phyloP scores from a whole-genome alignment of 2,113 vertebrate species.

The Cephalophus harveyi region DNA sequence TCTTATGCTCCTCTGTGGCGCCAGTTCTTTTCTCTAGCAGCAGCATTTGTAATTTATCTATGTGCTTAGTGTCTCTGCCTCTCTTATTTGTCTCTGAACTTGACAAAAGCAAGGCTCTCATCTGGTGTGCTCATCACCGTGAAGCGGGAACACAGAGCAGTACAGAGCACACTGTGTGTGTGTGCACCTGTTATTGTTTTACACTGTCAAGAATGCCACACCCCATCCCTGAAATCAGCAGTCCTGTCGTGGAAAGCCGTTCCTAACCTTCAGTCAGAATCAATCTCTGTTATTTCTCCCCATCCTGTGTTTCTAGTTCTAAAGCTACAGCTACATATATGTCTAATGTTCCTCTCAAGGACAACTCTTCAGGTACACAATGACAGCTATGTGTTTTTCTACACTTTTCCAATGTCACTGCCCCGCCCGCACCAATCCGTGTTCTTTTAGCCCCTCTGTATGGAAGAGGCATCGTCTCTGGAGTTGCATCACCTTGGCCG shows the following conservation, averaged over 20 bases:
- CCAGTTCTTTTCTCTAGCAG: neutral
- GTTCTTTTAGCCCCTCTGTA: neutral
- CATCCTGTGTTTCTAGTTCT: neutral
- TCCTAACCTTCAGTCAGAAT: neutral
- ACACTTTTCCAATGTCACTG: neutral
- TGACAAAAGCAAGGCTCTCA: neutral
- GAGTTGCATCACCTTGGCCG: neutral
- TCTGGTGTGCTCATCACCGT: neutral
- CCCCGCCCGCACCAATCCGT: rapidly evolving
- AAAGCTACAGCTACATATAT: neutral
- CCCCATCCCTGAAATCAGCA: too few relatives aligned
- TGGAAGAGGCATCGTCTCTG: neutral
- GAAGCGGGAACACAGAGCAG: neutral
- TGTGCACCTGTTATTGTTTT: neutral
- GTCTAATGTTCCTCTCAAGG: neutral
- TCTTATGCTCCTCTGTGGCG: neutral
- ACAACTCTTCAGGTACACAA: neutral
- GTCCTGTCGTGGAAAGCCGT: neutral
- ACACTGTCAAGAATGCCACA: neutral
- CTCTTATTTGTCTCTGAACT: neutral
- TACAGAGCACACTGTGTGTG: neutral
- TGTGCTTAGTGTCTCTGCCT: neutral
- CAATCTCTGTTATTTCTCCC: neutral
- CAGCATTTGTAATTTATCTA: neutral
- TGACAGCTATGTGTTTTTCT: neutral